phyloP scores from a whole-genome alignment of 2,113 vertebrate species.

The Hystrix cristata region DNA sequence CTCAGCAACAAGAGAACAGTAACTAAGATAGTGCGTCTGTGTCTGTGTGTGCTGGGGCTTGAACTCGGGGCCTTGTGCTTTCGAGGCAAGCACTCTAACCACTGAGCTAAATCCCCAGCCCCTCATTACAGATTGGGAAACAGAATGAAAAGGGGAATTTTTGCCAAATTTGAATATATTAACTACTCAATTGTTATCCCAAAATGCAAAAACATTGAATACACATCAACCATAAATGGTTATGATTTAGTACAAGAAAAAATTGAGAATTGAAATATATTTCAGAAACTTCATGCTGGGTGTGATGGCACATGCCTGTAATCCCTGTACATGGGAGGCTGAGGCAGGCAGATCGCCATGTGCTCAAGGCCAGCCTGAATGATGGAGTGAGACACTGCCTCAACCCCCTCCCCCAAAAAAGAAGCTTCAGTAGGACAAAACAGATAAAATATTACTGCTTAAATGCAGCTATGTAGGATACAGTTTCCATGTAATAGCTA shows the following conservation, averaged over 20 bases:
- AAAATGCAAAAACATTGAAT: slow-evolving; percentile 58
- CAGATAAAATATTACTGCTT: slow-evolving; percentile 70
- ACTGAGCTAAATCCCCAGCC: too few species aligned
- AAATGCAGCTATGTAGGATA: slow-evolving; percentile 65
- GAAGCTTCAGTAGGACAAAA: neutral
- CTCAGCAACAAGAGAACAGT: too few species aligned
- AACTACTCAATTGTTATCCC: neutral
- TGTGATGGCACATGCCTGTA: too few species aligned
- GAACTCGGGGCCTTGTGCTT: too few species aligned
- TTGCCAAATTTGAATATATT: neutral
- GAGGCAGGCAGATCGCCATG: neutral
- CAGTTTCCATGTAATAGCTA: slow-evolving; percentile 78
- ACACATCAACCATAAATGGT: slow-evolving; percentile 33
- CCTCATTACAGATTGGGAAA: too few species aligned
- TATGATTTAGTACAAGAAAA: slow-evolving; percentile 57
- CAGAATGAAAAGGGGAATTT: neutral
- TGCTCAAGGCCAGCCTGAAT: too few species aligned
- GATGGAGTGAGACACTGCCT: too few species aligned
- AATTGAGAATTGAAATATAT: slow-evolving; percentile 58
- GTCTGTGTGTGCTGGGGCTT: too few species aligned
- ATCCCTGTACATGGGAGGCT: too few species aligned
- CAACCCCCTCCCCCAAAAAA: neutral
- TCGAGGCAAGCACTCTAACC: too few species aligned
- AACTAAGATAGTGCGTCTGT: too few species aligned
- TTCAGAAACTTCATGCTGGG: slow-evolving; percentile 51